Percentiles rank a stretch among this genome's conserved stretches.
These are phyloP conservation scores for Mastigias papua DNA, from an alignment of 30 jellyfish, hydroid and myxozoan species.

Conservation along the genomic window DNA sequence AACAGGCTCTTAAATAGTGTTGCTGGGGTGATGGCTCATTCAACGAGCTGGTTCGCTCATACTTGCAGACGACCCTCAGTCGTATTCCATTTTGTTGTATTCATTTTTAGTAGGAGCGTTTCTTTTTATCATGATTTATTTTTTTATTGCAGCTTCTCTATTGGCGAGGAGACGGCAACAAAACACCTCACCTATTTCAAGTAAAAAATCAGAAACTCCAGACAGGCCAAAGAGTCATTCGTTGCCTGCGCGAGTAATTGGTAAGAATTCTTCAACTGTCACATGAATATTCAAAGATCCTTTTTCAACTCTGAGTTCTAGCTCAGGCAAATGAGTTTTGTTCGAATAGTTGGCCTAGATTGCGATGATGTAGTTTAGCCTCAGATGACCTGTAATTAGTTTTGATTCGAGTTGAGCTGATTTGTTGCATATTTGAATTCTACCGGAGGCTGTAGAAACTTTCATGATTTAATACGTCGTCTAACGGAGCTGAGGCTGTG, in stretches of 20 bases:
- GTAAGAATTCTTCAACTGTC: constrained; percentile 3
- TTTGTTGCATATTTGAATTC: too few relatives aligned
- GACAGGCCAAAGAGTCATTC: constrained; percentile 32
- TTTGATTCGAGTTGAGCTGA: too few relatives aligned
- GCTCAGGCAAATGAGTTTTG: too few relatives aligned
- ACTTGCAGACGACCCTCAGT: background rate
- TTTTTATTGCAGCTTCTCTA: background rate
- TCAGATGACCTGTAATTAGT: too few relatives aligned
- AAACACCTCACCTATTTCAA: constrained; percentile 29
- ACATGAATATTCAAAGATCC: too few relatives aligned
- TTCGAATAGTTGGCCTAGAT: too few relatives aligned
- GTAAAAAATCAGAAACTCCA: constrained; percentile 8
- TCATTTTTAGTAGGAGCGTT: background rate
- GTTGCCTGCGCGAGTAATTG: constrained; percentile 6
- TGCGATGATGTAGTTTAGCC: too few relatives aligned
- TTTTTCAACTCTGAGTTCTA: too few relatives aligned
- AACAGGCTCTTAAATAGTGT: background rate
- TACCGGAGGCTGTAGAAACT: too few relatives aligned
- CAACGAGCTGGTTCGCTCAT: background rate
- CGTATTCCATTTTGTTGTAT: background rate
- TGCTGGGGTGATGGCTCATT: background rate
- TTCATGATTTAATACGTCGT: too few relatives aligned
- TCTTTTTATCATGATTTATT: background rate
- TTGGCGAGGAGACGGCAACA: constrained; percentile 1
- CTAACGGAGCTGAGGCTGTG: too few relatives aligned